Evolutionary conservation across 2,113 vertebrate genomes (phyloP), one percentile per base, ranked within the genome.

Genomic region (Etheostoma cragini): DNA sequence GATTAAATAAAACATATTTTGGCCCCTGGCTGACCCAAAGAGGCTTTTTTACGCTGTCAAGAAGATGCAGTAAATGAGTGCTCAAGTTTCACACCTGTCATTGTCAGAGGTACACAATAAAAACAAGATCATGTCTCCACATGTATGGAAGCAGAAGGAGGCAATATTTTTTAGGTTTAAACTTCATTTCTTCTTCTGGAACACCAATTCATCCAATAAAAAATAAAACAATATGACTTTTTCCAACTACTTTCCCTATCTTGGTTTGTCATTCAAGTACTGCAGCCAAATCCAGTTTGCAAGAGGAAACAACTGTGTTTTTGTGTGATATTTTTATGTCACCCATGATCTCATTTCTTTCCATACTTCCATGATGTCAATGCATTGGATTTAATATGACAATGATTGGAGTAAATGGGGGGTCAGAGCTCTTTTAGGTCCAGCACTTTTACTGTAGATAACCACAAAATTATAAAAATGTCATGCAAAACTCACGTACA

Each of bases 381-480:
- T 13, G 21, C 6, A 19, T 16, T 52, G n/a, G 8, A 56, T 73
- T 74, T 78, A n/a, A 78, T 75, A 66, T 64, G 49, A n/a, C 65
- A 66, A 7, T 16, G 6, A 30, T 47, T 38, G 54, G 52, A 74
- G 56, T 65, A 76, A 62, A 69, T 11, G 0, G 15, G 11, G 13
- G 8, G 19, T 64, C 6, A 10, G 5, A 53, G 45, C 11, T 11
- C 12, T 64, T 70, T 65, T 21, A 56, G n/a, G 17, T 13, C 38
- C 8, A 0, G 1, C 6, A 10, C 14, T 60, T 52, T 57, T 61
- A 65, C 1, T 0, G 52, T 75, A 65, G 80, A 84, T 45, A 71
- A 42, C 19, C 54, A 63, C 24, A 68, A 30, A 74, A 70, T 65
- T 11, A 70, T 47, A 70, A 78, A 60, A 63, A 85, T 66, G 53